These are phyloP conservation scores for Peucedramus taeniatus DNA, from an alignment of 2,113 vertebrate genomes.

Conservation along the genomic window DNA sequence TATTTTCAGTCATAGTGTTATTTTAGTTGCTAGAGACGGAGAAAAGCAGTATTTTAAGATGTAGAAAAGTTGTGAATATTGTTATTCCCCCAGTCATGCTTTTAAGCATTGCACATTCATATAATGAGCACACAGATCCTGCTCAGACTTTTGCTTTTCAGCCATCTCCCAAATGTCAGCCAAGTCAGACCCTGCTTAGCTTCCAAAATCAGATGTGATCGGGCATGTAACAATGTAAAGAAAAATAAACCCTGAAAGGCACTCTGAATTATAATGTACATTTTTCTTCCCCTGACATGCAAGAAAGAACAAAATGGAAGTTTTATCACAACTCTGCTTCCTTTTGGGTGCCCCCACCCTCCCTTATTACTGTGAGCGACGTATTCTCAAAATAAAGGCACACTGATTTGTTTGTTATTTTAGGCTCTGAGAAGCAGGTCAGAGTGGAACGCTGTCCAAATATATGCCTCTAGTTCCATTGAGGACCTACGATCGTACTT, in stretches of 20 bases:
- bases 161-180: not conserved
- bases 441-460: constrained; percentile 5
- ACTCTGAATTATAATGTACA: not conserved
- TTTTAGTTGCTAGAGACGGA: not conserved
- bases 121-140: not conserved
- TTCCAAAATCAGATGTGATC: constrained; percentile 45
- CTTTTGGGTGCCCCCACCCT: constrained; percentile 32
- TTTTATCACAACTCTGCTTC: constrained; percentile 56
- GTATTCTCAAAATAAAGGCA: constrained; percentile 58
- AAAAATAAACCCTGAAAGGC: constrained; percentile 46
- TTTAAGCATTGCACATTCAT: not conserved
- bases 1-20: not conserved
- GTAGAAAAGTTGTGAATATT: not conserved
- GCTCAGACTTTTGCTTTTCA: not conserved
- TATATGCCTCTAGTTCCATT: not conserved
- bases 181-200: not conserved
- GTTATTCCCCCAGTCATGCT: not conserved
- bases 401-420: constrained; percentile 61
- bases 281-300: constrained; percentile 6
- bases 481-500: not conserved
- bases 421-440: constrained; percentile 37
- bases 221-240: constrained; percentile 29
- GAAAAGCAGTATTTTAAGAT: not conserved
- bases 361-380: constrained; percentile 19
- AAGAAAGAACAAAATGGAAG: constrained; percentile 49